These are phyloP conservation scores for Formicarius rufipectus DNA, from an alignment of 2,113 vertebrate genomes.

Conservation along the genomic window DNA sequence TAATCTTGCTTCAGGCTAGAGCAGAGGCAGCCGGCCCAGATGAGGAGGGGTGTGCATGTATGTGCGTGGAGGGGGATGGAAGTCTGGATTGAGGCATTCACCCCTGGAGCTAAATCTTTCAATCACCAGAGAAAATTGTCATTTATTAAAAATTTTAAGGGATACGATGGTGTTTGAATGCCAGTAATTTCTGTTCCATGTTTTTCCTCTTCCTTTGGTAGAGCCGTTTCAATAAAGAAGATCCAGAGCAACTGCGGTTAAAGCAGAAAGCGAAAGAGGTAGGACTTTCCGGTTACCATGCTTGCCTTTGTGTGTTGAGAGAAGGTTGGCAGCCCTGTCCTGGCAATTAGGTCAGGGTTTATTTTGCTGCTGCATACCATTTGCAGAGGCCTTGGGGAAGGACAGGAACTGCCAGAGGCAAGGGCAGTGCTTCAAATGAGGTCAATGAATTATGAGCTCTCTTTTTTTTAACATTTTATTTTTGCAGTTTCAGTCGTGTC, in stretches of 20 bases:
- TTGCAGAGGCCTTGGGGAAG: conserved; percentile 91
- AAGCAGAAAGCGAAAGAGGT: conserved; percentile 95
- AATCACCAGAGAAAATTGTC: conserved; percentile 77
- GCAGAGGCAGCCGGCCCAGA: conserved; percentile 66
- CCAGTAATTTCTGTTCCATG: conserved; percentile 68
- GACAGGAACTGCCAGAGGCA: conserved; percentile 89
- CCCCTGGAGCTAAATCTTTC: conserved; percentile 77
- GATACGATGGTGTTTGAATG: conserved; percentile 65
- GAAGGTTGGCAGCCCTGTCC: conserved; percentile 81
- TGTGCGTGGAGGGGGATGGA: background rate
- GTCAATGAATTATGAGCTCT: conserved; percentile 77
- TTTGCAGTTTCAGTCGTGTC: conserved; percentile 74
- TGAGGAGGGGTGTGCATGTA: conserved; percentile 25
- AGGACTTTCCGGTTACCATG: conserved; percentile 68
- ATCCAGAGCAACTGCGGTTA: conserved; percentile 88
- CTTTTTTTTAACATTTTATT: conserved; percentile 77
- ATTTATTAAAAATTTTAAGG: conserved; percentile 82
- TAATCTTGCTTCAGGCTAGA: conserved; percentile 75
- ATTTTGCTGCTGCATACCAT: conserved; percentile 93
- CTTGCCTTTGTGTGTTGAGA: conserved; percentile 72
- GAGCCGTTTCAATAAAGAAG: conserved; percentile 89
- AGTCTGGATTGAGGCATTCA: conserved; percentile 71
- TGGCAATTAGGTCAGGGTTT: conserved; percentile 96
- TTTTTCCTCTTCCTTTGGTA: conserved; percentile 78
- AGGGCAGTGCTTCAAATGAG: conserved; percentile 86